These are phyloP conservation scores for Tubulanus polymorphus DNA, from an alignment of 2,888 invertebrate species.

Conservation along the genomic window DNA sequence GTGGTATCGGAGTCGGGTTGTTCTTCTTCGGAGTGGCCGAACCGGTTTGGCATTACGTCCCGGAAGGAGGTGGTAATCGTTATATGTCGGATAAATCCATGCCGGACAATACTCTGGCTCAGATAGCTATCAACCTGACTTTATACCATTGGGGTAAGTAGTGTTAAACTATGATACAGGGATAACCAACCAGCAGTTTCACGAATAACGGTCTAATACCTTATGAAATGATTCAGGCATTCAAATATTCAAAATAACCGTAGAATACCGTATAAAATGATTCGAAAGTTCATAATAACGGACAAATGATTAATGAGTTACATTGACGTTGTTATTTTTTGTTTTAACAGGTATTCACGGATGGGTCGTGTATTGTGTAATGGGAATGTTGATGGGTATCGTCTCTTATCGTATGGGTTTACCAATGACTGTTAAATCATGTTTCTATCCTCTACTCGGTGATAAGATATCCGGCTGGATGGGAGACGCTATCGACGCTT, in stretches of 20 bases:
- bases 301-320: too few species aligned
- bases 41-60: conserved; percentile 17
- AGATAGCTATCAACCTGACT: conserved; percentile 15
- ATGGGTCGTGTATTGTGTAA: conserved; percentile 15
- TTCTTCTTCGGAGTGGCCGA: conserved; percentile 20
- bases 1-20: conserved; percentile 17
- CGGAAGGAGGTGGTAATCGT: too few species aligned
- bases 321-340: too few species aligned
- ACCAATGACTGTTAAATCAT: conserved; percentile 15
- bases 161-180: too few species aligned
- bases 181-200: too few species aligned
- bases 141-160: conserved; percentile 19
- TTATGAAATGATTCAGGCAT: too few species aligned
- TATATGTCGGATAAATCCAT: too few species aligned
- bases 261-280: too few species aligned
- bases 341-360: too few species aligned
- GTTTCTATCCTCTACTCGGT: conserved; percentile 15
- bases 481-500: conserved; percentile 12
- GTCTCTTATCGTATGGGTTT: conserved; percentile 16
- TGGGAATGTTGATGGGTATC: conserved; percentile 14
- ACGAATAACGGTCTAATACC: too few species aligned
- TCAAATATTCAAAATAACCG: too few species aligned
- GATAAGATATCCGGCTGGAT: conserved; percentile 10
- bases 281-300: too few species aligned
- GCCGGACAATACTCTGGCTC: conserved; percentile 13